Evolutionary conservation across 2,888 invertebrate species (phyloP), one percentile per base, ranked within the genome.

Genomic region (Cheilosia scutellata): DNA sequence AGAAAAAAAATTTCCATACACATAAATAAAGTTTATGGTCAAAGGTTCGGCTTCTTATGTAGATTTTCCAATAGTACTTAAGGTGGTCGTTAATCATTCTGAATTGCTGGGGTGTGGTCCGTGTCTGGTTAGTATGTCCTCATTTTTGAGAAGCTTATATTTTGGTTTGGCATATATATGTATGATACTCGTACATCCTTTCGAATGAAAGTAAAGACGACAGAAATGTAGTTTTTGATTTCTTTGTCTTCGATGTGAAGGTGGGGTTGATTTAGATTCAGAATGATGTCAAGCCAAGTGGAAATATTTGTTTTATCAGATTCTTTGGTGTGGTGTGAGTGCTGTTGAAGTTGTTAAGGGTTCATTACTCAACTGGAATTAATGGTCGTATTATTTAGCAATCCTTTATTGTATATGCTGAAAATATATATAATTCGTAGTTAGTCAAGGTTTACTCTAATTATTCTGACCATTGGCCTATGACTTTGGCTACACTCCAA

Each of bases 71-170:
- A 86, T 82, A 72, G 82, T 72, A 82, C 72, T 80, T 76, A 72
- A 82, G 82, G 68, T 57, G 65, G 71, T 77, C 86, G 82, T 86
- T 82, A 76, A 72, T 86, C 86, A 86, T 86, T 62, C 62, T 58
- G 55, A 53, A 63, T 77, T 55, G 44, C 20, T 31, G 57, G 76
- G 82, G 82, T 68, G 86, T 76, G 82, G 71, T 72, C 75, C 51
- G 74, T 65, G 76, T 57, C 75, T 53, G 63, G 47, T 13, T 16
- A 49, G n/a, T 53, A 65, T 65, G 58, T 65, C 75, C 65, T 75
- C 47, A 66, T 78, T 79, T 55, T 75, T 70, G 33, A 58, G 63
- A 47, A 65, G 63, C 53, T 76, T 9, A 63, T 75, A 84, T 71
- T 70, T 60, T 31, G 27, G 58, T 75, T 78, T 63, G 20, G 57